phyloP scores from a whole-genome alignment of 2,113 vertebrate genomes.

The Phyllostomus hastatus region DNA sequence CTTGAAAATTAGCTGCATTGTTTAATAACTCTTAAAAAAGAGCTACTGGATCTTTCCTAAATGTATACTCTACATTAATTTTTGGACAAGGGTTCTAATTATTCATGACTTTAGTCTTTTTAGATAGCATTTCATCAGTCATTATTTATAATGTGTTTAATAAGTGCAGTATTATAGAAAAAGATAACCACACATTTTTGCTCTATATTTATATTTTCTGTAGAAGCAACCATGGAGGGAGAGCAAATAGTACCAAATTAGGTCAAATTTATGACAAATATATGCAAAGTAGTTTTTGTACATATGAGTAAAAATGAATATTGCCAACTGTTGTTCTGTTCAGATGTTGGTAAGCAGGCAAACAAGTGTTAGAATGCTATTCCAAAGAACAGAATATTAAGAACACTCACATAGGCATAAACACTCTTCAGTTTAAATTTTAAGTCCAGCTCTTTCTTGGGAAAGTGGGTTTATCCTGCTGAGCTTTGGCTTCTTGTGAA shows the following conservation, averaged over 20 bases:
- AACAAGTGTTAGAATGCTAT: not conserved
- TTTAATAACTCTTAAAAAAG: not conserved
- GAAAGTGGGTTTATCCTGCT: not conserved
- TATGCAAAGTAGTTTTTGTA: not conserved
- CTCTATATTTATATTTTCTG: not conserved
- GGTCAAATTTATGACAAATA: not conserved
- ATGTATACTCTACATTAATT: not conserved
- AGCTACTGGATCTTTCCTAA: not conserved
- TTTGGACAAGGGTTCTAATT: not conserved
- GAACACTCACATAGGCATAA: not conserved
- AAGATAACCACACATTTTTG: not conserved
- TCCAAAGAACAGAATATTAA: not conserved
- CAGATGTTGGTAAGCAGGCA: not conserved
- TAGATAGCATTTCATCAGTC: not conserved
- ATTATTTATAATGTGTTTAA: not conserved
- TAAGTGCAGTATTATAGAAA: not conserved
- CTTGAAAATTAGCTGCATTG: not conserved
- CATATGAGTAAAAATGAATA: not conserved
- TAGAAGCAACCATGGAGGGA: not conserved
- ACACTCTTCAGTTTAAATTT: not conserved
- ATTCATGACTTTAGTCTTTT: not conserved
- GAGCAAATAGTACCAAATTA: not conserved
- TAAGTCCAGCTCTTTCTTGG: not conserved
- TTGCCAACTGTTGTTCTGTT: not conserved
- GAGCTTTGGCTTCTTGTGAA: not conserved